These are phyloP conservation scores for Aporophyla nigra DNA, from an alignment of 2,888 invertebrate species.

Conservation along the genomic window DNA sequence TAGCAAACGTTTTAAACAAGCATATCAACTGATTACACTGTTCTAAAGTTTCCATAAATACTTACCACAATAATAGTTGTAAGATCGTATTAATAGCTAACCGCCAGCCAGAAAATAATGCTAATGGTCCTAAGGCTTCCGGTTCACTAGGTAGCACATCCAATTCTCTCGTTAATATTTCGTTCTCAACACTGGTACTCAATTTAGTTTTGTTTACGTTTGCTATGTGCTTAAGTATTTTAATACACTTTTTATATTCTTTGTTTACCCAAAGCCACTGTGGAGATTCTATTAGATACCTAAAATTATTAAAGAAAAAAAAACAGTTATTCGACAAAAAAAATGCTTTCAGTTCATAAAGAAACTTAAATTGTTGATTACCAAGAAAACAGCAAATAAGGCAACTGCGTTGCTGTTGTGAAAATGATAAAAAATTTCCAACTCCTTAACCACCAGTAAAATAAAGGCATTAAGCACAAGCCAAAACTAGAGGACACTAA, in stretches of 20 bases:
- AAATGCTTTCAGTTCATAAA: background rate
- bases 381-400: slow-evolving; percentile 79
- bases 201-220: slow-evolving; percentile 88
- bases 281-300: slow-evolving; percentile 92
- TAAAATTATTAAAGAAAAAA: slow-evolving; percentile 68
- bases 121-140: slow-evolving; percentile 87
- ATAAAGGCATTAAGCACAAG: slow-evolving; percentile 75
- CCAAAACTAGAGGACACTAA: slow-evolving; percentile 75
- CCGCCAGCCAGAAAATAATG: slow-evolving; percentile 90
- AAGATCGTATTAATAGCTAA: slow-evolving; percentile 90
- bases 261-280: slow-evolving; percentile 92
- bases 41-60: slow-evolving; percentile 13
- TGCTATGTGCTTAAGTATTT: slow-evolving; percentile 89
- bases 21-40: background rate
- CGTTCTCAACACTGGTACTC: slow-evolving; percentile 81
- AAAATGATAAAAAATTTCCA: slow-evolving; percentile 79
- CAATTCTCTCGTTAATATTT: slow-evolving; percentile 69
- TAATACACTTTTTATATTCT: slow-evolving; percentile 85
- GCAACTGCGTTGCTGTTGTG: slow-evolving; percentile 74
- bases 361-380: slow-evolving; percentile 54
- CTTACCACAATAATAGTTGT: slow-evolving; percentile 90
- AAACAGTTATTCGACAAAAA: background rate
- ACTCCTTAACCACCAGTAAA: slow-evolving; percentile 80
- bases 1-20: background rate
- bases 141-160: slow-evolving; percentile 70